These are phyloP conservation scores for Brachyptera risi DNA, from an alignment of 2,888 invertebrate genomes.

Conservation along the genomic window DNA sequence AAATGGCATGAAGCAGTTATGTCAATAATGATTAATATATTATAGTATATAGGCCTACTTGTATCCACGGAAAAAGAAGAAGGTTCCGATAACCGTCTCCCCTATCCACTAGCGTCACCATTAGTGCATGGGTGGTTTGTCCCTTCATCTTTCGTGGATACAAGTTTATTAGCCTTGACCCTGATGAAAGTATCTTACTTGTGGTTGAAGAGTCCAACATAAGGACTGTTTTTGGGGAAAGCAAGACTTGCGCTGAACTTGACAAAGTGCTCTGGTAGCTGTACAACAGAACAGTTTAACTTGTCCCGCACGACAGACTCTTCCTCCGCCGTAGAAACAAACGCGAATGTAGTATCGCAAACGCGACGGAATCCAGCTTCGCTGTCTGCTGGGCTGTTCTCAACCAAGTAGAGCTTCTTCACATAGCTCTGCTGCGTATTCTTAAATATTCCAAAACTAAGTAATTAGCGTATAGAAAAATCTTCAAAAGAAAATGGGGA, in stretches of 20 bases:
- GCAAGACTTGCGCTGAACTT: constrained; percentile 21
- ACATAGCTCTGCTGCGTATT: not conserved
- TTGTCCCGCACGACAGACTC: constrained; percentile 1
- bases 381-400: constrained; percentile 13
- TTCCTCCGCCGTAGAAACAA: constrained; percentile 17
- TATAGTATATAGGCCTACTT: too few relatives aligned
- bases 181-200: constrained; percentile 25
- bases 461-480: too few relatives aligned
- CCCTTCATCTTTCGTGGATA: too few relatives aligned
- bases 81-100: too few relatives aligned
- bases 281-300: constrained; percentile 14
- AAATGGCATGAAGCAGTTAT: too few relatives aligned
- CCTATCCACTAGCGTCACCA: too few relatives aligned
- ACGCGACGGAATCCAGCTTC: constrained; percentile 14
- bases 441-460: too few relatives aligned
- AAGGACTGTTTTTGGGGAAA: constrained; percentile 24
- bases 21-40: too few relatives aligned
- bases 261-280: constrained; percentile 23
- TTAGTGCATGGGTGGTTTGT: too few relatives aligned
- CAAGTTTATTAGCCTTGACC: too few relatives aligned
- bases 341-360: constrained; percentile 18
- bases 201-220: constrained; percentile 20
- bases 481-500: too few relatives aligned
- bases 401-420: constrained; percentile 1
- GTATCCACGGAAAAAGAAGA: too few relatives aligned